These are phyloP conservation scores for Eristalis arbustorum DNA, from an alignment of 2,888 invertebrate species.

Conservation along the genomic window DNA sequence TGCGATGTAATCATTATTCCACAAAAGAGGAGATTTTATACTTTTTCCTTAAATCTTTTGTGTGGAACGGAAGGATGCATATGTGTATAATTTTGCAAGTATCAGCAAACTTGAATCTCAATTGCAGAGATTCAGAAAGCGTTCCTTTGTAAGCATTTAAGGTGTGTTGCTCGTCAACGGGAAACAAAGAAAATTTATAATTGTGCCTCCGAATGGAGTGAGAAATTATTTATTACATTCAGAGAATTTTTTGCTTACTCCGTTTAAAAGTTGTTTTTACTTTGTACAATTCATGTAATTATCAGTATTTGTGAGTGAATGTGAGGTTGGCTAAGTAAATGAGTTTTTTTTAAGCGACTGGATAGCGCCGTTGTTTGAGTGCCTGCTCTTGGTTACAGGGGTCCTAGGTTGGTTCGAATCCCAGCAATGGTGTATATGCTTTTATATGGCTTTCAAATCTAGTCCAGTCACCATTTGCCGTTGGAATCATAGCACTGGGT, in stretches of 20 bases:
- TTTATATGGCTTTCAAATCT: no score
- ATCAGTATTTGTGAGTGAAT: background rate
- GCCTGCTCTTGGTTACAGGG: no score
- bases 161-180: slow-evolving; percentile 24
- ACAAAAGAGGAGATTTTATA: slow-evolving; percentile 18
- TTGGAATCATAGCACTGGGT: no score
- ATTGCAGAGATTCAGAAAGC: slow-evolving; percentile 23
- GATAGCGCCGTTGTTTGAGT: no score
- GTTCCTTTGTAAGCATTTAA: slow-evolving; percentile 55
- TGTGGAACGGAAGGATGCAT: slow-evolving; percentile 26
- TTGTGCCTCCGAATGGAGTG: background rate
- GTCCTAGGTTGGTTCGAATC: no score
- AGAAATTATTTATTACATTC: slow-evolving; percentile 33
- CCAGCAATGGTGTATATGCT: no score
- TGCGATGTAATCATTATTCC: slow-evolving; percentile 62
- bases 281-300: slow-evolving; percentile 56
- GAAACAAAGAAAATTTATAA: background rate
- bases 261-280: slow-evolving; percentile 3
- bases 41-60: slow-evolving; percentile 41
- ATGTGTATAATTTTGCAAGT: slow-evolving; percentile 49
- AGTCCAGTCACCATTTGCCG: no score
- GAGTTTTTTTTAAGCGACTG: no score
- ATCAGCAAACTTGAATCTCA: slow-evolving; percentile 51
- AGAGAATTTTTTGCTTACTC: background rate
- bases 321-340: no score